Evolutionary conservation across 2,113 vertebrate species (phyloP).

Genomic region (Campylorhamphus procurvoides): DNA sequence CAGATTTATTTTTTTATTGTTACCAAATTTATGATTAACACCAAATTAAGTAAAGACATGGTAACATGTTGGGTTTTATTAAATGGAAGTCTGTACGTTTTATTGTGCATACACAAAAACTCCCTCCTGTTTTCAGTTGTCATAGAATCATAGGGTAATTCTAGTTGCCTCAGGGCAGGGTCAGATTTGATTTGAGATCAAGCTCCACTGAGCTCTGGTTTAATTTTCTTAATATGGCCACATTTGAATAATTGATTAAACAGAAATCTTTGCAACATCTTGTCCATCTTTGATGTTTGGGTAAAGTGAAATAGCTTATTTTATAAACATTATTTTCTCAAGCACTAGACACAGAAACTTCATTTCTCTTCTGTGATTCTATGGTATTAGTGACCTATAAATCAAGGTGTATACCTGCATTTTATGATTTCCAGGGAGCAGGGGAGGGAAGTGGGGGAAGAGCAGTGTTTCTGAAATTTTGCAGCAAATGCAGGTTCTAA

Average conservation of each 20-base stretch:
- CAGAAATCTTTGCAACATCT: background rate
- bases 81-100: background rate
- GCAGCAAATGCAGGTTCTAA: background rate
- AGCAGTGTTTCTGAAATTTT: slow-evolving; percentile 25
- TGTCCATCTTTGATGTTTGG: background rate
- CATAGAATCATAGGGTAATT: background rate
- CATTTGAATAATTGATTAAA: background rate
- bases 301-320: background rate
- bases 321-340: background rate
- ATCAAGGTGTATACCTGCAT: background rate
- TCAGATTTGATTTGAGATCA: background rate
- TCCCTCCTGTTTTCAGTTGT: background rate
- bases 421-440: background rate
- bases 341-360: background rate
- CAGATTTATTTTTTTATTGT: background rate
- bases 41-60: background rate
- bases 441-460: background rate
- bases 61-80: background rate
- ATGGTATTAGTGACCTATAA: background rate
- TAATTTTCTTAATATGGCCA: background rate
- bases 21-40: background rate
- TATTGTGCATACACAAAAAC: background rate
- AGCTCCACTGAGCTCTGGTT: background rate
- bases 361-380: background rate
- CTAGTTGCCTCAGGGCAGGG: background rate